Evolutionary conservation across 2,113 vertebrate species (phyloP).

Genomic region (Chloebia gouldiae): DNA sequence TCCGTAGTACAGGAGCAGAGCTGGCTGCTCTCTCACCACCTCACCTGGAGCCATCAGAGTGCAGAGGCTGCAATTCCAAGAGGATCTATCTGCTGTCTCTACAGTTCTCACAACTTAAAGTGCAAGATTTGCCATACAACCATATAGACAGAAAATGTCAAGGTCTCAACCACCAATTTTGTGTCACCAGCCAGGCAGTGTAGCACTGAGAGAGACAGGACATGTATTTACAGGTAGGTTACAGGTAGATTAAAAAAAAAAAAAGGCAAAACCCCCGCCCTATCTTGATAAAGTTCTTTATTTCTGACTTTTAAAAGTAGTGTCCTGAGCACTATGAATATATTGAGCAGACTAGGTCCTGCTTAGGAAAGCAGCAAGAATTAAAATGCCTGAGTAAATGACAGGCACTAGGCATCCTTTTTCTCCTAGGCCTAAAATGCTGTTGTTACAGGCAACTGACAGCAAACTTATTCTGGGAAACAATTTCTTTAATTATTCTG

Average conservation of each 20-base stretch:
- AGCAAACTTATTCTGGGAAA: not conserved
- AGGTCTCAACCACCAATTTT: not conserved
- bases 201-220: not conserved
- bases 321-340: not conserved
- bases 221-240: not conserved
- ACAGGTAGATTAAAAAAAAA: too few relatives aligned
- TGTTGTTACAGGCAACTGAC: not conserved
- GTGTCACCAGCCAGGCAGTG: not conserved
- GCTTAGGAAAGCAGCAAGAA: not conserved
- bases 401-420: not conserved
- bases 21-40: not conserved
- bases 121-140: not conserved
- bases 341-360: not conserved
- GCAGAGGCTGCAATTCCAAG: not conserved
- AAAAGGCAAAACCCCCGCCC: fast-evolving
- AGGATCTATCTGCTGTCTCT: not conserved
- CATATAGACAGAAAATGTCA: not conserved
- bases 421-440: not conserved
- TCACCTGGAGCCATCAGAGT: not conserved
- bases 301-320: not conserved
- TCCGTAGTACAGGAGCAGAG: not conserved
- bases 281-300: not conserved
- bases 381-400: not conserved
- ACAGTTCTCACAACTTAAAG: not conserved
- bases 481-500: not conserved